Percentiles rank a stretch among this genome's conserved stretches.
These are phyloP conservation scores for Syrrhaptes paradoxus DNA, from an alignment of 2,113 vertebrate species.

Conservation along the genomic window DNA sequence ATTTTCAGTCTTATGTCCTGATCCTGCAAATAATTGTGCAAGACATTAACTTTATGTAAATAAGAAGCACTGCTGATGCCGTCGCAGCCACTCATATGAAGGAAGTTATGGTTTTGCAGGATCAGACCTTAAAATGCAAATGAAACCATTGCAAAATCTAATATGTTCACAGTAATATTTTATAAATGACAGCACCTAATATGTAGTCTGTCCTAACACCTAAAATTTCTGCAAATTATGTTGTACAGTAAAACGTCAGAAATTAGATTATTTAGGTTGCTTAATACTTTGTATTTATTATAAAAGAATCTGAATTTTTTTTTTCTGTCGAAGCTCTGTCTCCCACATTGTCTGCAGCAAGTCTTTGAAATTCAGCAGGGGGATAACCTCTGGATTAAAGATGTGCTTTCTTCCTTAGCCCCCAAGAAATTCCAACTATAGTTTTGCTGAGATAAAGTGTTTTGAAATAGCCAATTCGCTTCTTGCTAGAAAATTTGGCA, in stretches of 20 bases:
- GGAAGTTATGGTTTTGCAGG: not conserved
- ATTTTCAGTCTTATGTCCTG: constrained; percentile 12
- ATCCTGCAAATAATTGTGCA: constrained; percentile 47
- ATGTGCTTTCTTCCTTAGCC: constrained; percentile 30
- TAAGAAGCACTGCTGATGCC: not conserved
- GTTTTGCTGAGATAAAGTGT: constrained; percentile 56
- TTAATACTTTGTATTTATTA: not conserved
- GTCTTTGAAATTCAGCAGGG: constrained; percentile 58
- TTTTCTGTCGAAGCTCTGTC: not conserved
- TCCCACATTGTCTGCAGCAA: not conserved
- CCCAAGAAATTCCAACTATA: constrained; percentile 45
- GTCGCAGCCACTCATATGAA: not conserved
- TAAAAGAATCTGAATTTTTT: not conserved
- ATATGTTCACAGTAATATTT: not conserved
- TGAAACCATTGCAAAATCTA: not conserved
- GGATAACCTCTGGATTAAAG: constrained; percentile 48
- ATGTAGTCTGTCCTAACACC: not conserved
- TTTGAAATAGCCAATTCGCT: constrained; percentile 34
- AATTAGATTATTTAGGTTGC: not conserved
- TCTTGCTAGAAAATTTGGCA: constrained; percentile 31
- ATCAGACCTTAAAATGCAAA: constrained; percentile 19
- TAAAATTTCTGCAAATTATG: not conserved
- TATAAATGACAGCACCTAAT: not conserved
- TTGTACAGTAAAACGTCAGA: not conserved
- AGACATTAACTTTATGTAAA: constrained; percentile 49